These are phyloP conservation scores for Cochlearius cochlearius DNA, from an alignment of 2,113 vertebrate species.

Conservation along the genomic window DNA sequence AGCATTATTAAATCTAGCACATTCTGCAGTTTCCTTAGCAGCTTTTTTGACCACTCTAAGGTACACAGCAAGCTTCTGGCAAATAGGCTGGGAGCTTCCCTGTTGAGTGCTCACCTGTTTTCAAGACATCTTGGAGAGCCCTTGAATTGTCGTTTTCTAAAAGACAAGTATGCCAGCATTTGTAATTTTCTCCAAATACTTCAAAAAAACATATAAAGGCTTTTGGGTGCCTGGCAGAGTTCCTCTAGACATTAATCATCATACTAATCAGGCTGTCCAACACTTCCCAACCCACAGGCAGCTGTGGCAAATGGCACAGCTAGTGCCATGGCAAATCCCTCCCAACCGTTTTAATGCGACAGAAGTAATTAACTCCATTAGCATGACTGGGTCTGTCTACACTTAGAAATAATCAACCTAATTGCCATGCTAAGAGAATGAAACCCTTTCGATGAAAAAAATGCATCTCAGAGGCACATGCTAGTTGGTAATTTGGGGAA, in stretches of 20 bases:
- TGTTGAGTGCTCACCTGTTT: background rate
- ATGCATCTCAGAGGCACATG: background rate
- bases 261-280: background rate
- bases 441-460: constrained; percentile 2
- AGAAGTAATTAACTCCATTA: constrained; percentile 44
- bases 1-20: background rate
- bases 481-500: background rate
- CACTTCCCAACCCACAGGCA: background rate
- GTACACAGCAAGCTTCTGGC: background rate
- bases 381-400: background rate
- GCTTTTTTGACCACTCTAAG: background rate
- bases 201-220: background rate
- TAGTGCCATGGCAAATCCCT: constrained; percentile 13
- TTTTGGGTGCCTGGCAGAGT: background rate
- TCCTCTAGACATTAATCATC: background rate
- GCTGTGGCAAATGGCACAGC: constrained; percentile 31
- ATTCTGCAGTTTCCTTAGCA: background rate
- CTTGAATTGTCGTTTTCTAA: background rate
- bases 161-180: background rate
- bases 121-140: background rate
- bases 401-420: constrained; percentile 22
- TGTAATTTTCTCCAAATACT: background rate
- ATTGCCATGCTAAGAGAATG: constrained; percentile 12
- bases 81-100: background rate
- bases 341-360: background rate